Base-by-base conservation (phyloP, 1,140 invertebrate genomes). In the Hyphantria cunea region DNA sequence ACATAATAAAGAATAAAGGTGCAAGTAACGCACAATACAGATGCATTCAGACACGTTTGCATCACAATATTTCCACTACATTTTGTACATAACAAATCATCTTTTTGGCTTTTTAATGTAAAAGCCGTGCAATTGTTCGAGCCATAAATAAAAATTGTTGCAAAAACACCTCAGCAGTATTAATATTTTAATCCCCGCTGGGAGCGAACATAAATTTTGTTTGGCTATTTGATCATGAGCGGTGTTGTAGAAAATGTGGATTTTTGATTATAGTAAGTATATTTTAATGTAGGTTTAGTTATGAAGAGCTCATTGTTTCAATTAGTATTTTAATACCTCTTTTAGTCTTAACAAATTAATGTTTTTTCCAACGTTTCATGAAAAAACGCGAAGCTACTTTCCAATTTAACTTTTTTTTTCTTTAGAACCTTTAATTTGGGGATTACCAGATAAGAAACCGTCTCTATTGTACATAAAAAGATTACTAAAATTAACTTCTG, bases 121-220 rank as follows among this genome's bases (percentile, higher is more conserved):
- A 82, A 74, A 69, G 14, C 65, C 58, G 73, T 71, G 65, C 53
- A 82, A 78, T 82, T 82, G 72, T 78, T 77, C 69, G 52, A 45
- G 68, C 78, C 65, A 72, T 82, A 85, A 85, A 85, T 83, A 79
- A 82, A 79, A 82, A 80, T 74, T 74, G 77, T 74, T 72, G 67
- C 73, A 72, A 78, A 74, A 82, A 84, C 80, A 83, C 75, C 80
- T 86, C 83, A 83, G 82, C 80, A 80, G 70, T 82, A 81, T 85
- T 84, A 82, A 84, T 84, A 85, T 82, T 84, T 86, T 86, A 81
- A 84, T 81, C 75, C 74, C 54, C 64, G 66, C 13, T 59, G 49
- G 58, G 71, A 31, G 64, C 60, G 71, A 76, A 64, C 78, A 81
- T 84, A 84, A 82, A 84, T 82, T 78, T 76, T 58, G 74, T 86